Conservation (phyloP, 2,113 vertebrate genomes). For the Natator depressus region DNA sequence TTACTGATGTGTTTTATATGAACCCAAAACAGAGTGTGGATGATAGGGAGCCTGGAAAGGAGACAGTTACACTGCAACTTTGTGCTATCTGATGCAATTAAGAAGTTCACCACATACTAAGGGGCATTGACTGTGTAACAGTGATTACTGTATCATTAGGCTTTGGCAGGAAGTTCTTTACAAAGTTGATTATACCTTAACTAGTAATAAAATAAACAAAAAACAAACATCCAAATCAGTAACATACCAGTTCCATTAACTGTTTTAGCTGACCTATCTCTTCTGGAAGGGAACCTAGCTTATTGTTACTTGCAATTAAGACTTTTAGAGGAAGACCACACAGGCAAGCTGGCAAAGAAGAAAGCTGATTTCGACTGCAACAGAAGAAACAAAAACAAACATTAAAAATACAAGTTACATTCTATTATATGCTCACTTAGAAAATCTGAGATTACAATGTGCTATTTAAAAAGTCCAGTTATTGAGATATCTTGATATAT, state of each 20-base stretch:
- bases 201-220: constrained; percentile 24
- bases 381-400: constrained; percentile 57
- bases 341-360: constrained; percentile 89
- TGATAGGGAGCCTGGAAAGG: background rate
- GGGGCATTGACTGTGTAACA: background rate
- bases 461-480: background rate
- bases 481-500: background rate
- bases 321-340: constrained; percentile 94
- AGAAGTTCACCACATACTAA: background rate
- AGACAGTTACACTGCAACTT: background rate
- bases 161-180: background rate
- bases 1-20: background rate
- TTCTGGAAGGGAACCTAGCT: constrained; percentile 92
- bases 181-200: background rate
- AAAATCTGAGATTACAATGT: background rate
- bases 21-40: background rate
- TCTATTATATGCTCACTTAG: background rate
- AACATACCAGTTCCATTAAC: constrained; percentile 96
- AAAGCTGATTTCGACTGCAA: constrained; percentile 94
- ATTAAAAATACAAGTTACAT: constrained; percentile 52
- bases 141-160: background rate
- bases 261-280: constrained; percentile 90
- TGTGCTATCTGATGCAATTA: background rate
- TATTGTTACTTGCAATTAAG: constrained; percentile 98
- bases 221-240: constrained; percentile 47